A percentile compares a stretch with the other conserved stretches of the same genome.
phyloP scores from a whole-genome alignment of 1,140 invertebrate genomes.

The Drosophila simulans region DNA sequence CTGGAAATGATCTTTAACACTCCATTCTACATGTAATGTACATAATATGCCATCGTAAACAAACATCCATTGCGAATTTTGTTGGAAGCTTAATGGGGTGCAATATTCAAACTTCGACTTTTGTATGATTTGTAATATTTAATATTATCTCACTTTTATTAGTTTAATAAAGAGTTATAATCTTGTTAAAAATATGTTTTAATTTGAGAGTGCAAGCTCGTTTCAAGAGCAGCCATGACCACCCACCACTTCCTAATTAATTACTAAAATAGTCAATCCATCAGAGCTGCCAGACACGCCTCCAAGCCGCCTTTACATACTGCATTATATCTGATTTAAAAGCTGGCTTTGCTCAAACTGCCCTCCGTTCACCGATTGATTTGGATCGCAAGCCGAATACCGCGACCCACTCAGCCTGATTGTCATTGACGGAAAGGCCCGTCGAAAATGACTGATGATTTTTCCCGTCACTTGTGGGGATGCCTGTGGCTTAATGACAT shows the following conservation, averaged over 20 bases:
- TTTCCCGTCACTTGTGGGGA: slow-evolving; percentile 2
- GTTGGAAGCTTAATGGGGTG: no score
- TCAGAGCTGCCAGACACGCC: slow-evolving; percentile 8
- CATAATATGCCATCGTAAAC: no score
- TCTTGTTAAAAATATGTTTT: neutral
- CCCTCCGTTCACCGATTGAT: slow-evolving; percentile 17
- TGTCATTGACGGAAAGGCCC: slow-evolving; percentile 33
- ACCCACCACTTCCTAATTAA: slow-evolving; percentile 12
- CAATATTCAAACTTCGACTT: no score
- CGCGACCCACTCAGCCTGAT: slow-evolving; percentile 28
- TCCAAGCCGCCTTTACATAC: slow-evolving; percentile 15
- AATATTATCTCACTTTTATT: no score
- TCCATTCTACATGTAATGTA: no score
- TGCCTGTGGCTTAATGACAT: slow-evolving; percentile 62
- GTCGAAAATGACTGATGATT: slow-evolving; percentile 71
- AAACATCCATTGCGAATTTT: no score
- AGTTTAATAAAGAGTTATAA: neutral
- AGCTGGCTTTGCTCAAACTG: neutral
- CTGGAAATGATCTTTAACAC: no score
- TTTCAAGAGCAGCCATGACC: no score
- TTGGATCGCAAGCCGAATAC: slow-evolving; percentile 31
- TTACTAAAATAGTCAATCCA: slow-evolving; percentile 4
- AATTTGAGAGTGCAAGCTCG: no score
- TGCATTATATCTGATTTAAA: slow-evolving; percentile 34
- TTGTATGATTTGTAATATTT: no score